Evolutionary conservation across 2,888 invertebrate genomes (phyloP).

Genomic region (Luperina nickerlii): DNA sequence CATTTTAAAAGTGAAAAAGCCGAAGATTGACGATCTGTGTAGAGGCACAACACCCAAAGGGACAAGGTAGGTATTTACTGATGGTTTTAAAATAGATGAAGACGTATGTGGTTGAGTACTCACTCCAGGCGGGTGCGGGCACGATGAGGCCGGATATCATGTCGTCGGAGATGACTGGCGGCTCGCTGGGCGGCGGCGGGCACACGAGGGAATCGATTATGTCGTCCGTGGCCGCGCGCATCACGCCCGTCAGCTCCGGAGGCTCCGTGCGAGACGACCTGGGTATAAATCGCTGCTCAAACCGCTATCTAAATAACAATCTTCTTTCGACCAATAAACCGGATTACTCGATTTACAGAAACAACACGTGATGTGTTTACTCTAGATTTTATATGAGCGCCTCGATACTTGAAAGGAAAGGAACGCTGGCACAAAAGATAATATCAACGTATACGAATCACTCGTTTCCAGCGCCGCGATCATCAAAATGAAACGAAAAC

Average conservation of each 20-base stretch:
- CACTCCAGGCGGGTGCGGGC: slow-evolving; percentile 98
- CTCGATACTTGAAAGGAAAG: slow-evolving; percentile 31
- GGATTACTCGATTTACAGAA: slow-evolving; percentile 55
- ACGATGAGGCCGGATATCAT: slow-evolving; percentile 99
- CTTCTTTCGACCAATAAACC: slow-evolving; percentile 44
- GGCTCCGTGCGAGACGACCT: slow-evolving; percentile 95
- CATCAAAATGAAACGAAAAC: slow-evolving; percentile 70
- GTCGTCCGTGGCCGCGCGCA: slow-evolving; percentile 97
- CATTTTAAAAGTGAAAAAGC: slow-evolving; percentile 14
- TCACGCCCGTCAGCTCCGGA: slow-evolving; percentile 93
- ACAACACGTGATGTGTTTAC: slow-evolving; percentile 62
- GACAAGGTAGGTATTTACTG: slow-evolving; percentile 7
- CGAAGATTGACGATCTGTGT: neutral
- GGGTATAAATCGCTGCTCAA: slow-evolving; percentile 60
- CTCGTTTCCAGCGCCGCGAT: slow-evolving; percentile 60
- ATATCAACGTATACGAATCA: slow-evolving; percentile 60
- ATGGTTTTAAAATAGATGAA: slow-evolving; percentile 17
- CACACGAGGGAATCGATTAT: slow-evolving; percentile 98
- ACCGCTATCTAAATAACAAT: slow-evolving; percentile 62
- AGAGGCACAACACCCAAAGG: slow-evolving; percentile 1
- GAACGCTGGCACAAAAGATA: slow-evolving; percentile 58
- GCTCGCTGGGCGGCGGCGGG: slow-evolving; percentile 98
- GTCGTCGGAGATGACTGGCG: slow-evolving; percentile 97
- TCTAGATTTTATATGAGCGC: slow-evolving; percentile 48
- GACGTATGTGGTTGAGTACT: slow-evolving; percentile 82